Evolutionary conservation across 2,888 invertebrate genomes (phyloP).

Genomic region (Drosophila pseudotalamancana): DNA sequence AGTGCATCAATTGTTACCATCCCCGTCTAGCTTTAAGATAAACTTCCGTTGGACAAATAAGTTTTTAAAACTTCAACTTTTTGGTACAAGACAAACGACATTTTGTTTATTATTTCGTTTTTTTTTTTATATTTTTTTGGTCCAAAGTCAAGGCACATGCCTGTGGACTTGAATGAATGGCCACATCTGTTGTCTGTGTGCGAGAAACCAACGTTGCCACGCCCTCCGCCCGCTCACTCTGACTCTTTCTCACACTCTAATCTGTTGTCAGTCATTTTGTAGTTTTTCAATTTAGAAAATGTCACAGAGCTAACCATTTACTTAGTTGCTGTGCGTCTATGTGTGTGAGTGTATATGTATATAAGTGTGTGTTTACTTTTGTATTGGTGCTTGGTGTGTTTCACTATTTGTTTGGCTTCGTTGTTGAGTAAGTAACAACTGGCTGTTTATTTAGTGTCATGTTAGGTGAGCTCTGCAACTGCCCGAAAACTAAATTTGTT

Average conservation of each 20-base stretch:
- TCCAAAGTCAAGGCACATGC: constrained; percentile 52
- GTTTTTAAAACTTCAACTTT: constrained; percentile 18
- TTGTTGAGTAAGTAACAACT: constrained; percentile 77
- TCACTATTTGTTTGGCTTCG: constrained; percentile 72
- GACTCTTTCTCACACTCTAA: constrained; percentile 47
- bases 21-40: too few relatives aligned
- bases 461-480: constrained; percentile 44
- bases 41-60: constrained; percentile 38
- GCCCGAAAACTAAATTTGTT: constrained; percentile 52
- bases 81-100: constrained; percentile 8
- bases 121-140: constrained; percentile 16
- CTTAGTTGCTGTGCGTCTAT: constrained; percentile 41
- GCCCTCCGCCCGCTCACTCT: background rate
- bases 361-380: constrained; percentile 37
- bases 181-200: constrained; percentile 31
- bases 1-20: too few relatives aligned
- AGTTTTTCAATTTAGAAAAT: constrained; percentile 79
- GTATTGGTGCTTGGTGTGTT: constrained; percentile 67
- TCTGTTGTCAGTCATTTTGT: constrained; percentile 79
- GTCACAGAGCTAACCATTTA: constrained; percentile 78
- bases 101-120: constrained; percentile 28
- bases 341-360: constrained; percentile 6
- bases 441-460: constrained; percentile 80
- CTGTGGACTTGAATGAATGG: constrained; percentile 33
- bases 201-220: background rate